A percentile compares a stretch with the other conserved stretches of the same genome.
Evolutionary conservation across 1,140 invertebrate genomes (phyloP).

Genomic region (Philotrypesis tridentata): DNA sequence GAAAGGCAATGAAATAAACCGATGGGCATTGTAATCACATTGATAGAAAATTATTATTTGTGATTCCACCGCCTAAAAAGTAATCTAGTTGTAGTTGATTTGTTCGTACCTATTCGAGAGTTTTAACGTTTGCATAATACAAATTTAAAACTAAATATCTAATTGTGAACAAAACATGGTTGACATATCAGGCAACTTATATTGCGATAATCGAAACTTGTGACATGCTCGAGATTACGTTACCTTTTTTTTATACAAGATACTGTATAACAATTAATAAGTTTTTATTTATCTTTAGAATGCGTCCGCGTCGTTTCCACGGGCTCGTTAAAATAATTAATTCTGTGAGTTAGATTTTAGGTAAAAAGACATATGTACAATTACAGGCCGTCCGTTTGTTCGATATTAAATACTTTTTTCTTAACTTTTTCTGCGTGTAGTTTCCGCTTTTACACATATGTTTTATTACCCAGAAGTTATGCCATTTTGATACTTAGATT

Average conservation of each 20-base stretch:
- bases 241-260: conserved; percentile 38
- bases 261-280: conserved; percentile 6
- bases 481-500: background rate
- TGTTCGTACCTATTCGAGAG: background rate
- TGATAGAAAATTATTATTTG: conserved; percentile 8
- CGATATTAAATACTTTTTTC: conserved; percentile 36
- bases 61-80: conserved; percentile 29
- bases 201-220: conserved; percentile 21
- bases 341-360: conserved; percentile 35
- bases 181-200: background rate
- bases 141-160: background rate
- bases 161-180: background rate
- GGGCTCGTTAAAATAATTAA: conserved; percentile 32
- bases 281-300: conserved; percentile 38
- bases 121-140: background rate
- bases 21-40: conserved; percentile 41
- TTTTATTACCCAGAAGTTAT: conserved; percentile 4
- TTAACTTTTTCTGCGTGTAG: conserved; percentile 34
- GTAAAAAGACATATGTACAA: conserved; percentile 13
- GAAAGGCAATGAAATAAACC: conserved; percentile 6
- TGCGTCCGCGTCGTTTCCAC: conserved; percentile 10
- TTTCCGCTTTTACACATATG: conserved; percentile 40
- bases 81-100: conserved; percentile 31
- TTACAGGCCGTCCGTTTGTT: conserved; percentile 43
- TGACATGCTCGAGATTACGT: conserved; percentile 41